These are phyloP conservation scores for Sycophila texana DNA, from an alignment of 2,888 invertebrate genomes.

Conservation along the genomic window DNA sequence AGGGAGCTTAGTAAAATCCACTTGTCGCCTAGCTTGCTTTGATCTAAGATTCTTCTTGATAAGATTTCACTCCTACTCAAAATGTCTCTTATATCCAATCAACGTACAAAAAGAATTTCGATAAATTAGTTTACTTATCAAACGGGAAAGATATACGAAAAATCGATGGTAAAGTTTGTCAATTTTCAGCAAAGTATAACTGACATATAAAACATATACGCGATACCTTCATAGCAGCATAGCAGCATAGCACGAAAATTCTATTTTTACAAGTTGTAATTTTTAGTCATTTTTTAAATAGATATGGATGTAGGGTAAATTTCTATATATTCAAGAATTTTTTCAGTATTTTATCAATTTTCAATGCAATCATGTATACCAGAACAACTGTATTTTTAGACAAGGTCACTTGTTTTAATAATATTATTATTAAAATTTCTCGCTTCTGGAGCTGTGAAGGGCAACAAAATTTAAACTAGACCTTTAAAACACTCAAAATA, in stretches of 20 bases:
- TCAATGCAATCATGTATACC: too few species aligned
- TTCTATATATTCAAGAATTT: too few species aligned
- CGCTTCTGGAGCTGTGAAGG: neutral
- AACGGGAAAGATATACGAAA: too few species aligned
- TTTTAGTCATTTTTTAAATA: too few species aligned
- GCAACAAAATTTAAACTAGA: neutral
- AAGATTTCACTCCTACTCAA: slow-evolving; percentile 6
- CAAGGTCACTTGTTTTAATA: too few species aligned
- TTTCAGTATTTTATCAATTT: too few species aligned
- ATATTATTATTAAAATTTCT: too few species aligned
- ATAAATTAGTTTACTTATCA: too few species aligned
- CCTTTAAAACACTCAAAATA: neutral
- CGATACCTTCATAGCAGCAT: neutral
- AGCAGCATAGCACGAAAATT: too few species aligned
- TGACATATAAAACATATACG: neutral
- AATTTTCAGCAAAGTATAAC: neutral
- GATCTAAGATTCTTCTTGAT: slow-evolving; percentile 18
- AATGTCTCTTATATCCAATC: neutral
- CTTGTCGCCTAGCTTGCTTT: slow-evolving; percentile 34
- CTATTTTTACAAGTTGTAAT: neutral
- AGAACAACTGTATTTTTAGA: too few species aligned
- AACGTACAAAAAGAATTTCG: too few species aligned
- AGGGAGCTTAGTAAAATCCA: slow-evolving; percentile 41
- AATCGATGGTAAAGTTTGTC: neutral
- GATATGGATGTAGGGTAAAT: too few species aligned